Evolutionary conservation across 2,888 invertebrate species (phyloP).

Genomic region (Melanophora roralis): DNA sequence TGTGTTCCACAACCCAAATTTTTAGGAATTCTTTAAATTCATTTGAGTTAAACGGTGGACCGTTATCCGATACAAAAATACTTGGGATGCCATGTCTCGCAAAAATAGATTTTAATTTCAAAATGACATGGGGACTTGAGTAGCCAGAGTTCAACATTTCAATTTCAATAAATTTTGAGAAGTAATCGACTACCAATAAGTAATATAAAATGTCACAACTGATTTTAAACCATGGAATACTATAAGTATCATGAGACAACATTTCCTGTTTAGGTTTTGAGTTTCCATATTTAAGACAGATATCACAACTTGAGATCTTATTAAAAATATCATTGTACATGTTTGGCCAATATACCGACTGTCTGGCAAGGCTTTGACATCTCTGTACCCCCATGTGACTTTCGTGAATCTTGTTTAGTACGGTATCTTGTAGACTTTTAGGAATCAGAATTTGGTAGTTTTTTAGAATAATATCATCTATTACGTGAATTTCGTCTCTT

Average conservation of each 20-base stretch:
- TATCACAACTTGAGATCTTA: conserved; percentile 8
- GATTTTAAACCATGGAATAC: conserved; percentile 13
- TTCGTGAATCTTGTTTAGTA: not conserved
- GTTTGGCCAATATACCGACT: not conserved
- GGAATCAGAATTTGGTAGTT: not conserved
- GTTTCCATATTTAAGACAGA: conserved; percentile 9
- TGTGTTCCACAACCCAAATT: conserved; percentile 11
- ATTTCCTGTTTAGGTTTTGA: conserved; percentile 16
- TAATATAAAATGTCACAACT: not conserved
- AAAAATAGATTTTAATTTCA: conserved; percentile 26
- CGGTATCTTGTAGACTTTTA: not conserved
- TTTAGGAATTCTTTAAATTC: conserved; percentile 13
- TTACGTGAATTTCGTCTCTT: not conserved
- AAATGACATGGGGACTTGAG: conserved; percentile 24
- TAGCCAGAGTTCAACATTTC: conserved; percentile 20
- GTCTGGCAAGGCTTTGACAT: not conserved
- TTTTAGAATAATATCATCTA: conserved; percentile 12
- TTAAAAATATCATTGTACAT: conserved; percentile 6
- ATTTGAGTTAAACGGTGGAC: conserved; percentile 10
- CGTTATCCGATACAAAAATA: conserved; percentile 24
- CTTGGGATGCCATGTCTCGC: conserved; percentile 29
- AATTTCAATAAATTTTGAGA: conserved; percentile 9
- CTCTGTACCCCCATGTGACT: conserved; percentile 1
- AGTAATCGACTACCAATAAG: conserved; percentile 15
- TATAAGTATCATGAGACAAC: not conserved